These are phyloP conservation scores for Microcaecilia unicolor DNA, from an alignment of 2,797 vertebrate genomes.

Conservation along the genomic window DNA sequence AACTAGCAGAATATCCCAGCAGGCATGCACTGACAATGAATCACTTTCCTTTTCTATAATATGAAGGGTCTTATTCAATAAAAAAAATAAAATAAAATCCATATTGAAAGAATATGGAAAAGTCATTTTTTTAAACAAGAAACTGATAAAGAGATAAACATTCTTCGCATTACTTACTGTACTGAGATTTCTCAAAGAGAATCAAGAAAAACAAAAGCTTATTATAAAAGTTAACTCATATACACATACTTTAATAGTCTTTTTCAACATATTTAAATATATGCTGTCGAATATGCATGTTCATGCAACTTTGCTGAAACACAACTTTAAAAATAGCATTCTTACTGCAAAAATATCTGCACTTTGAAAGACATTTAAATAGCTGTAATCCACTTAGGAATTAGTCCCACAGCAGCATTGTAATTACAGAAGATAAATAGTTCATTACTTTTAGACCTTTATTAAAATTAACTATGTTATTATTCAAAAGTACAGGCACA, in stretches of 20 bases:
- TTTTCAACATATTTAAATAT: background rate
- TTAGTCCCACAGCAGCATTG: conserved; percentile 13
- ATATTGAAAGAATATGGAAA: too few relatives aligned
- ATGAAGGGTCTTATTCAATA: too few relatives aligned
- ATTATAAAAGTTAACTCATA: conserved; percentile 2
- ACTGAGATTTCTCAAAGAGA: conserved; percentile 4
- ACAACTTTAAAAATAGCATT: conserved; percentile 8
- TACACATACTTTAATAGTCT: too few relatives aligned
- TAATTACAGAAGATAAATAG: conserved; percentile 25
- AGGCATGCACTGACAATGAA: too few relatives aligned
- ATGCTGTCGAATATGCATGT: background rate
- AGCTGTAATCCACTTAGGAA: conserved; percentile 25
- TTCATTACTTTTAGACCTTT: conserved; percentile 36
- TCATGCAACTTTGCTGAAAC: background rate
- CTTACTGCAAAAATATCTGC: conserved; percentile 19
- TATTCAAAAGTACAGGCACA: conserved; percentile 19
- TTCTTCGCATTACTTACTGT: background rate
- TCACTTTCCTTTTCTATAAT: too few relatives aligned
- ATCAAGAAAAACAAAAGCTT: conserved; percentile 1
- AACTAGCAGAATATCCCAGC: accelerated
- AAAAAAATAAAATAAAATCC: too few relatives aligned
- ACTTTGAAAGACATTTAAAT: conserved; percentile 30
- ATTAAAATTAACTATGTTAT: conserved; percentile 48
- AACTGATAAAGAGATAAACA: background rate
- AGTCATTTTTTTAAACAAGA: too few relatives aligned